A percentile compares a stretch with the other conserved stretches of the same genome.
These are phyloP conservation scores for Tachypleus tridentatus DNA, from an alignment of 1,140 invertebrate genomes.

Conservation along the genomic window DNA sequence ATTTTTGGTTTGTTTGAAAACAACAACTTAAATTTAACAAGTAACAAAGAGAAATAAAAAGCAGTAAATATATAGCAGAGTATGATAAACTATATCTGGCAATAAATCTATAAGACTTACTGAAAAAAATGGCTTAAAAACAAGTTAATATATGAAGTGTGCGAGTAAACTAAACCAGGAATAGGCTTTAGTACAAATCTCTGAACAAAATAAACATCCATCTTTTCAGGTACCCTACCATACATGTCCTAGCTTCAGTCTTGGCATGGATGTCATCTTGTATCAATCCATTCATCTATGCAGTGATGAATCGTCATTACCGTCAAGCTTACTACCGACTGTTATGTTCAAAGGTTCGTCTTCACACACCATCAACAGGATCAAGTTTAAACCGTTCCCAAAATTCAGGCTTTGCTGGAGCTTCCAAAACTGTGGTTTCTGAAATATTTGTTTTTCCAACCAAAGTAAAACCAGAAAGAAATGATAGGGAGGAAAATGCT, in stretches of 20 bases:
- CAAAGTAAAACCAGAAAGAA: too few relatives aligned
- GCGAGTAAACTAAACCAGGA: too few relatives aligned
- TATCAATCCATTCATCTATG: slow-evolving; percentile 76
- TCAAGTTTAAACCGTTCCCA: neutral
- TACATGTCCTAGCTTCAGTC: slow-evolving; percentile 66
- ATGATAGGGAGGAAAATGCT: slow-evolving; percentile 2
- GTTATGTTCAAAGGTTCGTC: slow-evolving; percentile 30
- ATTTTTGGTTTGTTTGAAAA: too few relatives aligned
- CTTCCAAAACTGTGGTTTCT: neutral
- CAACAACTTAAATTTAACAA: too few relatives aligned
- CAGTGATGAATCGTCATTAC: slow-evolving; percentile 69
- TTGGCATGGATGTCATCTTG: slow-evolving; percentile 74
- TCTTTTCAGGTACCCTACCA: slow-evolving; percentile 43
- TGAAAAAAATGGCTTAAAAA: too few relatives aligned
- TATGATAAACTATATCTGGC: too few relatives aligned
- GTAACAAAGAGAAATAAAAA: too few relatives aligned
- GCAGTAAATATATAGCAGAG: too few relatives aligned
- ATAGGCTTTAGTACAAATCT: neutral
- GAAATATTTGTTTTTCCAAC: slow-evolving; percentile 1
- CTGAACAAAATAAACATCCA: neutral
- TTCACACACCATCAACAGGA: neutral
- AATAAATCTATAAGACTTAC: too few relatives aligned
- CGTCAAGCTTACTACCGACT: slow-evolving; percentile 57
- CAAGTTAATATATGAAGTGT: too few relatives aligned
- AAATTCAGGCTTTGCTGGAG: neutral